Evolutionary conservation across 2,888 invertebrate species (phyloP).

Genomic region (Phyto melanocephala): DNA sequence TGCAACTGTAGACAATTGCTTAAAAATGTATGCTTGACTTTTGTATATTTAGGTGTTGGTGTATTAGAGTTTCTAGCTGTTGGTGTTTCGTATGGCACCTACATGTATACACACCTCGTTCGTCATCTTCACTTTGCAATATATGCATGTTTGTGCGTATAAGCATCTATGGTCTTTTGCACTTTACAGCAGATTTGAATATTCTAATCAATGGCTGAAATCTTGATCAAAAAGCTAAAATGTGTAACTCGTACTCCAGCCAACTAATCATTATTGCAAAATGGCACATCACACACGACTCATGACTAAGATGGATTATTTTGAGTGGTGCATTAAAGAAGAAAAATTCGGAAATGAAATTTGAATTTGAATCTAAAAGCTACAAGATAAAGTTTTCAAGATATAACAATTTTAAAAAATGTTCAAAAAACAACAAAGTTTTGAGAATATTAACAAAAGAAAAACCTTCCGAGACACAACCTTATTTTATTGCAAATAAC

Average conservation of each 20-base stretch:
- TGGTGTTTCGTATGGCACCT: conserved; percentile 55
- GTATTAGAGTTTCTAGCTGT: conserved; percentile 45
- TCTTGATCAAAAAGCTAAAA: conserved; percentile 52
- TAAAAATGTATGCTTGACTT: conserved; percentile 14
- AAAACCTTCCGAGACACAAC: no score
- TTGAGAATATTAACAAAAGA: no score
- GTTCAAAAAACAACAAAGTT: no score
- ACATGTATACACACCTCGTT: conserved; percentile 16
- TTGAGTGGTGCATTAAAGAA: no score
- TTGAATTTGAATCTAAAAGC: no score
- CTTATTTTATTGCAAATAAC: no score
- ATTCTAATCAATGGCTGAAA: conserved; percentile 57
- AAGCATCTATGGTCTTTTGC: neutral
- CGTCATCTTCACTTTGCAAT: neutral
- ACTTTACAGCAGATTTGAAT: conserved; percentile 45
- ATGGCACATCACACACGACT: neutral
- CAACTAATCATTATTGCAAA: conserved; percentile 46
- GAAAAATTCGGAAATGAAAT: no score
- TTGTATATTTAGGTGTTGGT: neutral
- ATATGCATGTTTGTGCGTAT: neutral
- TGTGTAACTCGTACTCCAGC: neutral
- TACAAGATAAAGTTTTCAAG: no score
- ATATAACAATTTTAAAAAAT: no score
- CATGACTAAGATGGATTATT: neutral
- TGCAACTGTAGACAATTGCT: conserved; percentile 54